Evolutionary conservation across 2,113 vertebrate species (phyloP).

Genomic region (Reinhardtius hippoglossoides): DNA sequence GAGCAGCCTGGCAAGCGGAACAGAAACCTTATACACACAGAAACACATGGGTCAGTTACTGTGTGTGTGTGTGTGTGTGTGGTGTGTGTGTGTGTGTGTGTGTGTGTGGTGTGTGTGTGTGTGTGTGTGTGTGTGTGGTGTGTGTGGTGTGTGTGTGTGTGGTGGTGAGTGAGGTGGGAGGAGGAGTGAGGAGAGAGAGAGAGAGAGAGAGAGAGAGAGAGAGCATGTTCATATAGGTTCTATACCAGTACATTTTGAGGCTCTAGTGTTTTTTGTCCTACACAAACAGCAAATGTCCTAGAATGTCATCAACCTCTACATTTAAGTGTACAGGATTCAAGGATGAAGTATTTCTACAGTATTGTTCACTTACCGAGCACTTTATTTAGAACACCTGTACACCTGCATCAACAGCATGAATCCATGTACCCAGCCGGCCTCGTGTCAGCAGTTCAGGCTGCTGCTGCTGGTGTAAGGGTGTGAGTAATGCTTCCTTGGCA

Average conservation of each 20-base stretch:
- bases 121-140: constrained; percentile 14
- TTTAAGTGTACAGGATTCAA: neutral
- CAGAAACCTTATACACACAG: constrained; percentile 74
- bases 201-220: neutral
- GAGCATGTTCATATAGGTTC: neutral
- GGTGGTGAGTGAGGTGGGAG: too few species aligned
- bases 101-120: too few species aligned
- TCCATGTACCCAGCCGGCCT: neutral
- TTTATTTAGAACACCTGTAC: neutral
- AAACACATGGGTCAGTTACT: constrained; percentile 49
- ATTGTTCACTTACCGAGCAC: neutral
- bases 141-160: constrained; percentile 63
- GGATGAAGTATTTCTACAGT: neutral
- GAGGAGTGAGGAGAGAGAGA: neutral
- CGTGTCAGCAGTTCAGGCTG: neutral
- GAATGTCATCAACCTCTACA: neutral
- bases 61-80: constrained; percentile 66
- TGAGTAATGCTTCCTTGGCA: neutral
- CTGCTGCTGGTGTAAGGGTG: neutral
- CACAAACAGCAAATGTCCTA: neutral
- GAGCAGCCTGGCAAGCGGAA: constrained; percentile 84
- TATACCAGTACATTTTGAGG: neutral
- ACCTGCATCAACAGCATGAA: neutral
- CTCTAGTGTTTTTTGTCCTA: neutral
- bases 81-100: constrained; percentile 20